Evolutionary conservation across 2,888 invertebrate species (phyloP).

Genomic region (Mylabris sibirica): DNA sequence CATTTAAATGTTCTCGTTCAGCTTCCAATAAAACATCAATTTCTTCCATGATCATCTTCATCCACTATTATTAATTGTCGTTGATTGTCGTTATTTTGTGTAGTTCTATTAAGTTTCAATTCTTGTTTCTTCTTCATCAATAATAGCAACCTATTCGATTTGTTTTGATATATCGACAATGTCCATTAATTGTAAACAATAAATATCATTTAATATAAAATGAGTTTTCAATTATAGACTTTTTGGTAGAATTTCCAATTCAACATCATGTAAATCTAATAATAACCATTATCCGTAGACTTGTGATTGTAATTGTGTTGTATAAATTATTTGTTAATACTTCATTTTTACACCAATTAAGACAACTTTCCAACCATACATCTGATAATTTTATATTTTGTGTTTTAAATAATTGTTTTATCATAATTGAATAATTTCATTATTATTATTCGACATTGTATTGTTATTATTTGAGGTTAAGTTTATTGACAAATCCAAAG

Average conservation of each 20-base stretch:
- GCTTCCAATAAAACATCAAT: slow-evolving; percentile 46
- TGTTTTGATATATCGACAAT: slow-evolving; percentile 68
- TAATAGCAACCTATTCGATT: slow-evolving; percentile 42
- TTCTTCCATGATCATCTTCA: slow-evolving; percentile 43
- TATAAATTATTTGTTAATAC: slow-evolving; percentile 56
- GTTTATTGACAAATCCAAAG: no score
- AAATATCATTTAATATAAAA: slow-evolving; percentile 62
- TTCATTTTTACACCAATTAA: slow-evolving; percentile 65
- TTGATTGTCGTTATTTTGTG: not conserved
- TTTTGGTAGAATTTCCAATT: slow-evolving; percentile 68
- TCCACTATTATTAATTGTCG: slow-evolving; percentile 13
- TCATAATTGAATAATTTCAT: no score
- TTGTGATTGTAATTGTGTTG: slow-evolving; percentile 64
- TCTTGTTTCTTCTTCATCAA: slow-evolving; percentile 21
- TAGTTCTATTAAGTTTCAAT: no score
- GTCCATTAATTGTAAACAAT: slow-evolving; percentile 70
- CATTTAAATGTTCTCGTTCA: no score
- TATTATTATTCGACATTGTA: no score
- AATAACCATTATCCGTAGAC: slow-evolving; percentile 74
- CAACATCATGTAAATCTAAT: slow-evolving; percentile 70
- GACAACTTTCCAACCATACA: slow-evolving; percentile 61
- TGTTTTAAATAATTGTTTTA: slow-evolving; percentile 45
- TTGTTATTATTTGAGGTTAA: no score
- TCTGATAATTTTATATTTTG: slow-evolving; percentile 47
- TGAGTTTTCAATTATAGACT: slow-evolving; percentile 63